phyloP scores from a whole-genome alignment of 2,797 vertebrate genomes.

The Distichodus sexfasciatus region DNA sequence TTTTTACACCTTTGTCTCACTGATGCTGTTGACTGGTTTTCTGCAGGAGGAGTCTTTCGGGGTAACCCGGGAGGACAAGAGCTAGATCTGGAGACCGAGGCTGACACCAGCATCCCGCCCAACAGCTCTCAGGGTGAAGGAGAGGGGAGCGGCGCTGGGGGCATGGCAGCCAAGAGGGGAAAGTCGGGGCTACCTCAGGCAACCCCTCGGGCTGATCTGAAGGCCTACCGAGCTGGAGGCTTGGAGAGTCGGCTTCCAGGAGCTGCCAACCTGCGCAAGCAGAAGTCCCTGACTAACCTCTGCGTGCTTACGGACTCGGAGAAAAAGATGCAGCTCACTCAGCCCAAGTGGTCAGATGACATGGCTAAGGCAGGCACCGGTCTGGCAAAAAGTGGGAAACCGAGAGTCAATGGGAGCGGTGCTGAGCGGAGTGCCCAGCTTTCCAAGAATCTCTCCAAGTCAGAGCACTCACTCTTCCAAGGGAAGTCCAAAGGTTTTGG shows the following conservation, averaged over 20 bases:
- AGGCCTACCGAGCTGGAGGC: constrained; percentile 70
- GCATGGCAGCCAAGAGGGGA: constrained; percentile 79
- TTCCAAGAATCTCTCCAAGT: constrained; percentile 86
- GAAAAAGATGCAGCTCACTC: constrained; percentile 91
- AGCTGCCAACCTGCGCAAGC: constrained; percentile 83
- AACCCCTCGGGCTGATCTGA: constrained; percentile 66
- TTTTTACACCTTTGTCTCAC: constrained; percentile 51
- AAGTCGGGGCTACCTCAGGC: constrained; percentile 72
- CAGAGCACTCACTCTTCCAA: constrained; percentile 91
- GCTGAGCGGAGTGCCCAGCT: constrained; percentile 69
- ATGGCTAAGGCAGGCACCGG: constrained; percentile 71
- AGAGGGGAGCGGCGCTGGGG: constrained; percentile 61
- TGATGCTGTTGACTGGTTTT: constrained; percentile 82
- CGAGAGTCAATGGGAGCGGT: constrained; percentile 62
- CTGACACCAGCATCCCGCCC: constrained; percentile 50
- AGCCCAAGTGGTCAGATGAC: constrained; percentile 87
- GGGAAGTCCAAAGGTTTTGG: constrained; percentile 77
- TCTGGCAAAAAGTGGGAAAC: constrained; percentile 64
- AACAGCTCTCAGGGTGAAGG: constrained; percentile 51
- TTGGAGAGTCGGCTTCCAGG: constrained; percentile 73
- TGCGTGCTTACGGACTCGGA: constrained; percentile 90
- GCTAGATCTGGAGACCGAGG: constrained; percentile 71
- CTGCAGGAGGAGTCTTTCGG: constrained; percentile 85
- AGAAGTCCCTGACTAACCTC: constrained; percentile 90
- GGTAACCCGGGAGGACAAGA: constrained; percentile 82